phyloP scores from a whole-genome alignment of 2,113 vertebrate genomes.

The Pyrgilauda ruficollis region DNA sequence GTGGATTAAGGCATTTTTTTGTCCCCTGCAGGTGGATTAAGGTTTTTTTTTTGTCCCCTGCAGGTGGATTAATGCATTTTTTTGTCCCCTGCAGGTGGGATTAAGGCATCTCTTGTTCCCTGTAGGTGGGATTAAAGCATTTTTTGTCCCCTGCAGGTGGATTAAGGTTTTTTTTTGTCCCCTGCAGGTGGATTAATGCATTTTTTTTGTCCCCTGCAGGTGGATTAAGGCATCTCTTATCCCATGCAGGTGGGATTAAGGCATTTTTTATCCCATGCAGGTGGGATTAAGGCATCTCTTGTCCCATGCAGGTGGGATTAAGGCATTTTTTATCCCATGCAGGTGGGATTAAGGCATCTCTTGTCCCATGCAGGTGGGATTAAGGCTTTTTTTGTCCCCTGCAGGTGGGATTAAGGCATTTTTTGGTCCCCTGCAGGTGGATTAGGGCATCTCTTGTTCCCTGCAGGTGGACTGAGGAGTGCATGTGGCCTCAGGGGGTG shows the following conservation, averaged over 20 bases:
- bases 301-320: neutral
- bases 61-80: too few relatives aligned
- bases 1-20: neutral
- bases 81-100: too few relatives aligned
- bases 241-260: neutral
- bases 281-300: neutral
- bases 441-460: neutral
- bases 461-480: constrained; percentile 95
- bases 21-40: neutral
- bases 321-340: too few relatives aligned
- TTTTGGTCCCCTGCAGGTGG: neutral
- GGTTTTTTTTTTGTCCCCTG: too few relatives aligned
- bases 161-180: neutral
- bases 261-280: too few relatives aligned
- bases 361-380: constrained; percentile 70
- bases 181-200: neutral
- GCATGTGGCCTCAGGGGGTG: constrained; percentile 97
- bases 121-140: neutral
- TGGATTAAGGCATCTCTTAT: constrained; percentile 39
- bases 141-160: too few relatives aligned
- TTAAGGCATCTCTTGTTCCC: neutral
- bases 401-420: constrained; percentile 72
- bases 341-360: neutral
- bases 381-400: neutral
- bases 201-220: constrained; percentile 61